Evolutionary conservation across 2,888 invertebrate genomes (phyloP).

Genomic region (Exocentrus adspersus): DNA sequence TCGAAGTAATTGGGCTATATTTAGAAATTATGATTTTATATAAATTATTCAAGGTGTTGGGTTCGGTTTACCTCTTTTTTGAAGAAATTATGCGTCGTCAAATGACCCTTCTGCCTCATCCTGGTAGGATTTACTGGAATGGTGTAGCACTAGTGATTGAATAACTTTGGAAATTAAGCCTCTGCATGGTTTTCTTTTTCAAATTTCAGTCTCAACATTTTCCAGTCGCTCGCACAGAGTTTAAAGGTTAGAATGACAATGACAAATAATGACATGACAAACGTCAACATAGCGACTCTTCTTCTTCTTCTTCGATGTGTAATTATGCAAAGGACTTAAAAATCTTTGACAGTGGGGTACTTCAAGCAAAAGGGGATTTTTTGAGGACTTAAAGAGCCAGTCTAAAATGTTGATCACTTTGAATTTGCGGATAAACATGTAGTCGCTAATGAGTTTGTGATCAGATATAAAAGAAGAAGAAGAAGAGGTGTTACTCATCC

Average conservation of each 20-base stretch:
- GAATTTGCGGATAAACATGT: too few relatives aligned
- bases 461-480: too few relatives aligned
- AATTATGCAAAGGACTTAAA: too few relatives aligned
- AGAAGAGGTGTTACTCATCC: not conserved
- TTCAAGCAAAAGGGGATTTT: too few relatives aligned
- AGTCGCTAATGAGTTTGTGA: too few relatives aligned
- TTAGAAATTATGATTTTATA: slow-evolving; percentile 13
- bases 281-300: not conserved
- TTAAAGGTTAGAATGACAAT: slow-evolving; percentile 33
- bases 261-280: not conserved
- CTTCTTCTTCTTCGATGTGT: not conserved
- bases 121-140: slow-evolving; percentile 1
- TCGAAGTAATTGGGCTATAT: slow-evolving; percentile 6
- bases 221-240: slow-evolving; percentile 35
- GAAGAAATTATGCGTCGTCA: slow-evolving; percentile 41
- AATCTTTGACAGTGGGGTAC: too few relatives aligned
- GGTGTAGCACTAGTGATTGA: not conserved
- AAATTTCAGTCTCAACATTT: slow-evolving; percentile 35
- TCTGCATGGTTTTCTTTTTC: slow-evolving; percentile 33
- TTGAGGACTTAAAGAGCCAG: too few relatives aligned
- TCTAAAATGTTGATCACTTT: too few relatives aligned
- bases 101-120: slow-evolving; percentile 42
- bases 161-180: slow-evolving; percentile 7
- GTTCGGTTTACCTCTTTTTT: slow-evolving; percentile 46
- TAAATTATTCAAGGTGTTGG: slow-evolving; percentile 3